Conservation (phyloP, 2,888 invertebrate genomes). For the Diaperis boleti region DNA sequence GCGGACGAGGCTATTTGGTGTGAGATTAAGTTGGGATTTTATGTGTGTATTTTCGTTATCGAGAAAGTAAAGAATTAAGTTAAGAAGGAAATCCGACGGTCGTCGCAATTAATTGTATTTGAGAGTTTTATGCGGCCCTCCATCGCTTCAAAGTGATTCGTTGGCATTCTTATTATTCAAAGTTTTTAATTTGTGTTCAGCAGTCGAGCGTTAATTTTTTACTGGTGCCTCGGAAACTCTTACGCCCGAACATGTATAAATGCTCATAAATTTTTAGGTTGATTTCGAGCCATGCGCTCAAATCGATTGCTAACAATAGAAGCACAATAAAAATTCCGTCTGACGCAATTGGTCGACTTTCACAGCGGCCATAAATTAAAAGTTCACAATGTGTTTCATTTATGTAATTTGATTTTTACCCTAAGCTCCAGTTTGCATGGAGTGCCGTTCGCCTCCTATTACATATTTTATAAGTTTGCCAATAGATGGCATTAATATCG, state of each 20-base stretch:
- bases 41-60: slow-evolving; percentile 28
- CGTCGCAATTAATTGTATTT: slow-evolving; percentile 44
- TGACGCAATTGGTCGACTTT: slow-evolving; percentile 57
- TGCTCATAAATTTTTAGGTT: slow-evolving; percentile 63
- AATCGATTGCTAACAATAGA: slow-evolving; percentile 51
- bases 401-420: slow-evolving; percentile 67
- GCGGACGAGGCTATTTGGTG: slow-evolving; percentile 20
- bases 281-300: slow-evolving; percentile 59
- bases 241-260: slow-evolving; percentile 57
- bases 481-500: slow-evolving; percentile 61
- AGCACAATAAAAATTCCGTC: slow-evolving; percentile 51
- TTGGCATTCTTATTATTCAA: slow-evolving; percentile 55
- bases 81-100: slow-evolving; percentile 23
- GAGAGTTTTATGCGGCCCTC: slow-evolving; percentile 50
- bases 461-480: slow-evolving; percentile 63
- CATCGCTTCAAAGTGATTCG: slow-evolving; percentile 50
- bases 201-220: slow-evolving; percentile 59
- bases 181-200: slow-evolving; percentile 62
- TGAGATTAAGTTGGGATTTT: slow-evolving; percentile 29
- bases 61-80: slow-evolving; percentile 33
- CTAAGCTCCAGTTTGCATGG: slow-evolving; percentile 58
- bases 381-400: slow-evolving; percentile 67
- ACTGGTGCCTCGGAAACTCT: slow-evolving; percentile 52
- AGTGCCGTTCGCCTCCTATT: slow-evolving; percentile 58
- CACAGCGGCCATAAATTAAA: slow-evolving; percentile 63